Evolutionary conservation across 2,888 invertebrate species (phyloP), one percentile per base, ranked within the genome.

Genomic region (Dichetophora obliterata): DNA sequence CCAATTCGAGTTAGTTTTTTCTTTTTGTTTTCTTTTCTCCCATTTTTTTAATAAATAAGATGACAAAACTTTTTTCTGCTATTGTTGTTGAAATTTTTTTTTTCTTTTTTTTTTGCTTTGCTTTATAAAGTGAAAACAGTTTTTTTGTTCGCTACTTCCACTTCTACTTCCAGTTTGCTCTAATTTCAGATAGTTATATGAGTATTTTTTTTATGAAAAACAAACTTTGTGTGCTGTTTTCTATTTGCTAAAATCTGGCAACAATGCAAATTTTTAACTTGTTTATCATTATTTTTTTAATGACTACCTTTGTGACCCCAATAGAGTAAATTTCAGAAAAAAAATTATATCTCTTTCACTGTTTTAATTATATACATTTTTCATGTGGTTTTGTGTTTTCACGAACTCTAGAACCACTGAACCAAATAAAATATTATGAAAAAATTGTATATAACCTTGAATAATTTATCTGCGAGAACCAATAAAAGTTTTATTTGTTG

Each of bases 81-180:
- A 63, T 24, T 68, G 31, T 37, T 57, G 24, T 57, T 11, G 27
- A 50, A 24, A 70, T 31, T 2, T 48, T 16, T 66, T 6, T 66
- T 34, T 34, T 52, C 5, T 52, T 14, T 52, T 34, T 11, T 16
- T 54, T 3, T 5, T 70, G 2, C 34, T 70, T 70, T 52, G 48
- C 16, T 70, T 52, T 68, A 8, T 48, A 66, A 66, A 66, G 66
- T 66, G 66, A 66, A 66, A 66, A 66, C 22, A 14, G 37, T 66
- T 66, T 27, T 54, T n/a, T 69, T 27, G 43, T 22, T 52, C 14
- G 14, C 50, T 72, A 37, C 72, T 59, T 72, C 59, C 27, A n/a
- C 22, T 63, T 50, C 43, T 69, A 22, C 61, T 69, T 68, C 43
- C 27, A 54, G 43, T 70, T 75, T 69, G 61, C 59, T 57, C 69